Percentiles rank a stretch among this genome's conserved stretches.
Evolutionary conservation across 2,113 vertebrate species (phyloP).

Genomic region (Ursus arctos): DNA sequence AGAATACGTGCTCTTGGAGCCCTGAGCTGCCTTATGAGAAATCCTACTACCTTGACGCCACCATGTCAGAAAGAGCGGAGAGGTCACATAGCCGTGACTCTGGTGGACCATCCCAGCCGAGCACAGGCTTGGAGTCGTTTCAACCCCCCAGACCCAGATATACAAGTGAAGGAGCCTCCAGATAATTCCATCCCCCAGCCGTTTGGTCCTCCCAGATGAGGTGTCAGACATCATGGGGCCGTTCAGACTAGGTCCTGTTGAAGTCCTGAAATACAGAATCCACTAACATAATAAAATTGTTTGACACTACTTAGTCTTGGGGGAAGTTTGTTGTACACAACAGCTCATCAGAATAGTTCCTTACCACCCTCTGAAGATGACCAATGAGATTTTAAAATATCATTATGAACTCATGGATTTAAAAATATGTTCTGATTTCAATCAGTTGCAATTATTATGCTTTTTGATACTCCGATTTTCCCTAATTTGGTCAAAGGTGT

Average conservation of each 20-base stretch:
- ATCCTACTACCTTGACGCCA: fast-evolving
- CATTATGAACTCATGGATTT: background rate
- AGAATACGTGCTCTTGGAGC: too few species aligned
- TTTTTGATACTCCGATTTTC: background rate
- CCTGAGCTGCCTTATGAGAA: background rate
- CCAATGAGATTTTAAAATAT: background rate
- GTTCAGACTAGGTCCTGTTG: background rate
- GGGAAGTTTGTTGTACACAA: too few species aligned
- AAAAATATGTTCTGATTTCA: background rate
- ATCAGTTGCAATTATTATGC: background rate
- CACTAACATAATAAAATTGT: background rate
- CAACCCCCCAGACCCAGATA: background rate
- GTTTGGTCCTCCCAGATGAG: background rate
- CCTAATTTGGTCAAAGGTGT: background rate
- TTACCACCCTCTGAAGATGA: background rate
- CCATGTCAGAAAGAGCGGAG: background rate
- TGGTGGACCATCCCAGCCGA: background rate
- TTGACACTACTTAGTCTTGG: background rate
- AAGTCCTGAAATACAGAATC: background rate
- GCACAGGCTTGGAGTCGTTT: background rate
- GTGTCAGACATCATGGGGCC: background rate
- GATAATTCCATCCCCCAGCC: background rate
- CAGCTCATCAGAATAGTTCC: background rate
- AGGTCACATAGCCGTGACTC: background rate
- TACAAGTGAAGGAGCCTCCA: background rate